A percentile compares a stretch with the other conserved stretches of the same genome.
phyloP scores from a whole-genome alignment of 2,888 invertebrate genomes.

The Agrypnus murinus region DNA sequence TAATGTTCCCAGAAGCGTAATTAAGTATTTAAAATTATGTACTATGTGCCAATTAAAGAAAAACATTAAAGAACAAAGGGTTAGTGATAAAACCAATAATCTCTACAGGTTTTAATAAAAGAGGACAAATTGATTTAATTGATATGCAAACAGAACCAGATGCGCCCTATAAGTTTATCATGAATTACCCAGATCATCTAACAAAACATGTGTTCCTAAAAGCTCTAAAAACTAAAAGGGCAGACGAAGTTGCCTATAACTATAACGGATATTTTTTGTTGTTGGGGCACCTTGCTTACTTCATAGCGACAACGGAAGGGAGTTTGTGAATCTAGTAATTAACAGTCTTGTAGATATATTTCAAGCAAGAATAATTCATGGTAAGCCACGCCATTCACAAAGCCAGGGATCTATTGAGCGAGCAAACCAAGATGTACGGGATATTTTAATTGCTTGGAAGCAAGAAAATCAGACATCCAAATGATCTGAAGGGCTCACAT shows the following conservation, averaged over 20 bases:
- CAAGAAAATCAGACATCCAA: conserved; percentile 55
- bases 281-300: conserved; percentile 50
- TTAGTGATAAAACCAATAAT: conserved; percentile 3
- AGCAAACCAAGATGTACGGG: conserved; percentile 59
- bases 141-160: conserved; percentile 52
- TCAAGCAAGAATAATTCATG: conserved; percentile 58
- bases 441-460: conserved; percentile 59
- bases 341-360: conserved; percentile 56
- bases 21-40: too few species aligned
- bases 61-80: neutral
- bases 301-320: conserved; percentile 57
- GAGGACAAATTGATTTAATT: conserved; percentile 20
- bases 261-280: conserved; percentile 51
- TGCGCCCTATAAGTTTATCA: conserved; percentile 63
- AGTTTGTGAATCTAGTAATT: conserved; percentile 57
- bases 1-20: too few species aligned
- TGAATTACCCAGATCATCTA: conserved; percentile 65
- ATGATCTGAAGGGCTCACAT: conserved; percentile 56
- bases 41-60: conserved; percentile 3
- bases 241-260: conserved; percentile 60
- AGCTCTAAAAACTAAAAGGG: conserved; percentile 60
- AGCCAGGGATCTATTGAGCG: conserved; percentile 52
- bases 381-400: conserved; percentile 58
- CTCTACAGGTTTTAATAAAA: neutral
- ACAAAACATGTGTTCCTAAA: conserved; percentile 63